These are phyloP conservation scores for Drosophila testacea DNA, from an alignment of 2,888 invertebrate species.

Conservation along the genomic window DNA sequence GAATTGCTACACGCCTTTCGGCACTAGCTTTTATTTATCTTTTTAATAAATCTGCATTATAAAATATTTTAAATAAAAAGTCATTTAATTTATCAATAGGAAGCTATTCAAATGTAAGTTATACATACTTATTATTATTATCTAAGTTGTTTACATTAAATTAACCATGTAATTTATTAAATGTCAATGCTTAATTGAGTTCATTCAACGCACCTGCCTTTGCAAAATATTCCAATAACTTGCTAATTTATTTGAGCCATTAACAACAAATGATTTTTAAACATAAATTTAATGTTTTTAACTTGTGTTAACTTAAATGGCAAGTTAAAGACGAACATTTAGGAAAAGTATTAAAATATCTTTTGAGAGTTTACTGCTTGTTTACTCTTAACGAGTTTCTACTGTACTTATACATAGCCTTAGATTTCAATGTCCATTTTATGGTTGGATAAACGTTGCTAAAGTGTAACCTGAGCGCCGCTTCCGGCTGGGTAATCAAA, in stretches of 20 bases:
- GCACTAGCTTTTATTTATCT: too few relatives aligned
- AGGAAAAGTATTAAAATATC: background rate
- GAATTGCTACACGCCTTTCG: too few relatives aligned
- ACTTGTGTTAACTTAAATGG: background rate
- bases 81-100: too few relatives aligned
- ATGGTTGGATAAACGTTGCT: conserved; percentile 66
- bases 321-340: background rate
- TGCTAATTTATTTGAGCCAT: background rate
- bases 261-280: background rate
- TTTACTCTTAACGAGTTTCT: conserved; percentile 8
- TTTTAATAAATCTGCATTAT: too few relatives aligned
- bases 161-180: too few relatives aligned
- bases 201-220: background rate
- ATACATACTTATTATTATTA: too few relatives aligned
- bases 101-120: too few relatives aligned
- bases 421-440: conserved; percentile 58
- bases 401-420: conserved; percentile 23
- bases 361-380: background rate
- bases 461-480: conserved; percentile 67
- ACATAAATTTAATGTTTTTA: background rate
- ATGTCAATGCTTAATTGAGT: too few relatives aligned
- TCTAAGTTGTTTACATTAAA: too few relatives aligned
- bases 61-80: too few relatives aligned
- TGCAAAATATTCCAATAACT: background rate
- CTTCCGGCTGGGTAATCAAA: conserved; percentile 75